phyloP scores from a whole-genome alignment of 2,888 invertebrate species.

The Nomada goodeniana region DNA sequence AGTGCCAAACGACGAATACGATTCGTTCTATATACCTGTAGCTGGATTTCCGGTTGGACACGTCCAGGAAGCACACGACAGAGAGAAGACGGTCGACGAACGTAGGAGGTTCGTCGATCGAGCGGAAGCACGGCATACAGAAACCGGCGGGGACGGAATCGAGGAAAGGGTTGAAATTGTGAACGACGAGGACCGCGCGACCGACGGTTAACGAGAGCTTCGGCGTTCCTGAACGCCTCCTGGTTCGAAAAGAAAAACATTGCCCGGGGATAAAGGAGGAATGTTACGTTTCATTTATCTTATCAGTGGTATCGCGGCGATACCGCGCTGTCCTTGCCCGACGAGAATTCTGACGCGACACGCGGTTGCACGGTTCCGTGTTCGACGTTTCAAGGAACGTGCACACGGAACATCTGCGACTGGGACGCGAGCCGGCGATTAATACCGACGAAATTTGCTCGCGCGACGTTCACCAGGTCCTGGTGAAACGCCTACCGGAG shows the following conservation, averaged over 20 bases:
- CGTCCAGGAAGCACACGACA: slow-evolving; percentile 59
- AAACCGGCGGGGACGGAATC: not conserved
- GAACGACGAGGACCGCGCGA: slow-evolving; percentile 20
- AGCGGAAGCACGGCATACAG: slow-evolving; percentile 33
- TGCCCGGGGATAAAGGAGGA: slow-evolving; percentile 30
- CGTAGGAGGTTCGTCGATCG: slow-evolving; percentile 47
- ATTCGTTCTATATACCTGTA: slow-evolving; percentile 59
- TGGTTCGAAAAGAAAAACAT: not conserved
- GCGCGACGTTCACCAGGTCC: too few relatives aligned
- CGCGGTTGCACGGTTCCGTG: slow-evolving; percentile 20
- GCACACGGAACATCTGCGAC: not conserved
- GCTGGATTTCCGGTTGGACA: slow-evolving; percentile 48
- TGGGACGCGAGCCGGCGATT: not conserved
- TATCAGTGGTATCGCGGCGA: slow-evolving; percentile 66
- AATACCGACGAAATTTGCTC: not conserved
- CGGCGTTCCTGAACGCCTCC: slow-evolving; percentile 23
- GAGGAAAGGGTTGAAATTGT: not conserved
- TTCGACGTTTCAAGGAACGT: not conserved
- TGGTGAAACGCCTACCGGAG: slow-evolving; percentile 19
- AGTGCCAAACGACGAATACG: not conserved
- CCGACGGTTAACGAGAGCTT: slow-evolving; percentile 28
- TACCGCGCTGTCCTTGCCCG: slow-evolving; percentile 26
- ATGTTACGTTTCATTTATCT: slow-evolving; percentile 71
- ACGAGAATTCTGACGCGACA: not conserved
- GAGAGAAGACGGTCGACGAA: slow-evolving; percentile 25